These are phyloP conservation scores for Heliconius nattereri DNA, from an alignment of 1,140 invertebrate species.

Conservation along the genomic window DNA sequence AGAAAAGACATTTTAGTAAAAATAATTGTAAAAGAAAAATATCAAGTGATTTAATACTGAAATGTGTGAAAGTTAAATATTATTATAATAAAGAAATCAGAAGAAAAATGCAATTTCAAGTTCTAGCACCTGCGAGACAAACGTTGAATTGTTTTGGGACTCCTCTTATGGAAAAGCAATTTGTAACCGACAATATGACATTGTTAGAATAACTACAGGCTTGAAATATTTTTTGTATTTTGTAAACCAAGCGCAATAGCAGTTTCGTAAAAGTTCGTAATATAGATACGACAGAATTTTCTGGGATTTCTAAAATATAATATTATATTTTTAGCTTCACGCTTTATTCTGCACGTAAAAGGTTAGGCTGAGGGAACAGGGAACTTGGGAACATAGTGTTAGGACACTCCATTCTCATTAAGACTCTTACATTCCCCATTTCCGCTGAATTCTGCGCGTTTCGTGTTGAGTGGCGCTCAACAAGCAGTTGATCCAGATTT, in stretches of 20 bases:
- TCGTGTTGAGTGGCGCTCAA: no score
- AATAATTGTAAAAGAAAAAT: neutral
- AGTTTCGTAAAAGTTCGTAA: neutral
- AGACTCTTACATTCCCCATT: no score
- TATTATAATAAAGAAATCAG: slow-evolving; percentile 19
- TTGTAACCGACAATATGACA: slow-evolving; percentile 15
- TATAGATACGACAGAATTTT: no score
- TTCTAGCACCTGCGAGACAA: slow-evolving; percentile 27
- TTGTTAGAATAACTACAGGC: neutral
- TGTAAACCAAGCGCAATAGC: neutral
- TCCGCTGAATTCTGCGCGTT: no score
- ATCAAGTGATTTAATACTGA: neutral
- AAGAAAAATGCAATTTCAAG: slow-evolving; percentile 27
- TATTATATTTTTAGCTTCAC: no score
- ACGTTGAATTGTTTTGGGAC: slow-evolving; percentile 23
- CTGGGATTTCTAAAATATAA: no score
- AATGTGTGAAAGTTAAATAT: neutral
- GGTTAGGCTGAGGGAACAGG: no score
- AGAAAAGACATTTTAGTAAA: no score
- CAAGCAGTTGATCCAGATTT: no score
- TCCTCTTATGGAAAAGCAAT: slow-evolving; percentile 17
- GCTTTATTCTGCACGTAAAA: no score
- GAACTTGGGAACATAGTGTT: no score
- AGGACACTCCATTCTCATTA: no score
- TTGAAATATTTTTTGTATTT: neutral